Conservation (phyloP, 2,113 vertebrate species). For the Mormoops blainvillei region DNA sequence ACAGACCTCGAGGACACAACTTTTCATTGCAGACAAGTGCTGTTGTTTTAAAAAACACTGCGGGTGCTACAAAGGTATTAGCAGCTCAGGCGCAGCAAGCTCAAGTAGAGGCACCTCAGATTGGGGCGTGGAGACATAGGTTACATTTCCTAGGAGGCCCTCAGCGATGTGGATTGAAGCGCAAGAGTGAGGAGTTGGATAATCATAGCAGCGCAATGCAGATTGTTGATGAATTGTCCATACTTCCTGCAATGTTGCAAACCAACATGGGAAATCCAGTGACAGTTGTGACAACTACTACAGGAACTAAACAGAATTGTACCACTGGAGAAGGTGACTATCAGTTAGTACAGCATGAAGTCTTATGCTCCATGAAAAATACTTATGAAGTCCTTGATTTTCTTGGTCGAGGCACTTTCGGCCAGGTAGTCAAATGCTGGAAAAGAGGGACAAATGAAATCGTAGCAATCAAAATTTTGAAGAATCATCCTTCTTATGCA, state of each 20-base stretch:
- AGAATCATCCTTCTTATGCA: constrained; percentile 98
- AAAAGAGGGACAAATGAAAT: constrained; percentile 96
- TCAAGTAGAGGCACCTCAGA: constrained; percentile 72
- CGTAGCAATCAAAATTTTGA: constrained; percentile 97
- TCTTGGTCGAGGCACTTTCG: constrained; percentile 96
- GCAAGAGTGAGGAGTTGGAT: constrained; percentile 97
- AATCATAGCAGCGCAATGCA: constrained; percentile 92
- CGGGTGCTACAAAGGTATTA: constrained; percentile 86
- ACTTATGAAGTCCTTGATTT: constrained; percentile 99
- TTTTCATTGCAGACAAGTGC: constrained; percentile 88
- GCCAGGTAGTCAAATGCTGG: constrained; percentile 99
- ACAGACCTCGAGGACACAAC: constrained; percentile 86
- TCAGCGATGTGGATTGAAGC: constrained; percentile 98
- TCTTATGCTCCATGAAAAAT: constrained; percentile 96
- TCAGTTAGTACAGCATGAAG: constrained; percentile 97
- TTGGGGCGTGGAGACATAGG: constrained; percentile 79
- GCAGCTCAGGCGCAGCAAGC: constrained; percentile 78
- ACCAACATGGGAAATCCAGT: constrained; percentile 90
- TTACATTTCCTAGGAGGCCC: constrained; percentile 87
- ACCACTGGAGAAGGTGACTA: constrained; percentile 93
- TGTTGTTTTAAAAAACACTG: constrained; percentile 86
- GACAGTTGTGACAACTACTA: constrained; percentile 83
- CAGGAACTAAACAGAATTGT: constrained; percentile 85
- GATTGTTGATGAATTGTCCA: constrained; percentile 97
- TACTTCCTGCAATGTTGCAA: constrained; percentile 98